A percentile compares a stretch with the other conserved stretches of the same genome.
phyloP scores from a whole-genome alignment of 1,140 invertebrate genomes.

The Drosophila watanabei region DNA sequence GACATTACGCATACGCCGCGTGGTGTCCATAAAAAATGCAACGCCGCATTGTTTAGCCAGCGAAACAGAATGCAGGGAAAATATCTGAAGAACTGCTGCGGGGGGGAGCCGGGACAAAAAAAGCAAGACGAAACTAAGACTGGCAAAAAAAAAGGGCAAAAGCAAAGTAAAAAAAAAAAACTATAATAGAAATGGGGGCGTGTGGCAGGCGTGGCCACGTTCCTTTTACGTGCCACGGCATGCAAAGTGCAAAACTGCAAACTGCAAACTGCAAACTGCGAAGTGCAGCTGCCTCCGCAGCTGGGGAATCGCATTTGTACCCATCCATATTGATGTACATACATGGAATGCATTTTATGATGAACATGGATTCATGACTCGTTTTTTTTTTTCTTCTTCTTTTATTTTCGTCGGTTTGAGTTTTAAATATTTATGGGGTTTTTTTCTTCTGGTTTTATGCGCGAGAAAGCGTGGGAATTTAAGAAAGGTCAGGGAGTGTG shows the following conservation, averaged over 20 bases:
- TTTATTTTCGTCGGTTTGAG: neutral
- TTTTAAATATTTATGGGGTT: slow-evolving; percentile 32
- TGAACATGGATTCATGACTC: slow-evolving; percentile 48
- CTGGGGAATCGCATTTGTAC: slow-evolving; percentile 23
- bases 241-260: slow-evolving; percentile 51
- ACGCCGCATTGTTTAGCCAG: slow-evolving; percentile 55
- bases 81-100: neutral
- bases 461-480: slow-evolving; percentile 28
- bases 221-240: slow-evolving; percentile 40
- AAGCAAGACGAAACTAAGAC: slow-evolving; percentile 8
- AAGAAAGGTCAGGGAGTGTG: slow-evolving; percentile 6
- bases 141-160: neutral
- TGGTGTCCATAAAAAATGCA: slow-evolving; percentile 66
- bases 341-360: slow-evolving; percentile 64
- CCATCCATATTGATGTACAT: slow-evolving; percentile 61
- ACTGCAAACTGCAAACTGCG: slow-evolving; percentile 43
- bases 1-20: slow-evolving; percentile 65
- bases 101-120: neutral
- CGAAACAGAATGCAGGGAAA: slow-evolving; percentile 31
- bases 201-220: slow-evolving; percentile 37
- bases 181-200: slow-evolving; percentile 34
- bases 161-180: neutral
- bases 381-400: slow-evolving; percentile 3
- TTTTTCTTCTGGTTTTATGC: neutral
- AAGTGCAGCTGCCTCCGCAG: slow-evolving; percentile 16